Conservation (phyloP, 2,113 vertebrate species). For the Brienomyrus brachyistius region DNA sequence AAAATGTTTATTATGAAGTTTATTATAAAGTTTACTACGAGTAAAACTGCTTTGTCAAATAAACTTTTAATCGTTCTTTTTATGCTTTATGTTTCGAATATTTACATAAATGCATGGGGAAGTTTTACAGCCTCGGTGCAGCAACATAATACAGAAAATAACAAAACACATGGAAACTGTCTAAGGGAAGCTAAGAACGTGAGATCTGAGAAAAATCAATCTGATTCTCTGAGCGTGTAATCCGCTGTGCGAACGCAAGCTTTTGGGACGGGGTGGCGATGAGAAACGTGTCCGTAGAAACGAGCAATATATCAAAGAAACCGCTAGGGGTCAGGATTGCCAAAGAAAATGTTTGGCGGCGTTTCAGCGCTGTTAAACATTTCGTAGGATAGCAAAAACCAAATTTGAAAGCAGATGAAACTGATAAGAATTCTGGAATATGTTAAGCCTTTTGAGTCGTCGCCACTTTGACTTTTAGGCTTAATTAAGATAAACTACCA, state of each 20-base stretch:
- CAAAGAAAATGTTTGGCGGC: constrained; percentile 4
- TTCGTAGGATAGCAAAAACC: not conserved
- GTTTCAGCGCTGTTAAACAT: not conserved
- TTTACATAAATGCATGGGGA: not conserved
- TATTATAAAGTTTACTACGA: not conserved
- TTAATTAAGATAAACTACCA: not conserved
- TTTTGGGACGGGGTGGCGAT: not conserved
- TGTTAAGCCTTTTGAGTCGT: not conserved
- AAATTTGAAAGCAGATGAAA: not conserved
- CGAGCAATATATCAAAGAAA: not conserved
- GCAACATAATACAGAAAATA: not conserved
- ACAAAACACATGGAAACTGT: not conserved
- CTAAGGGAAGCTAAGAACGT: not conserved
- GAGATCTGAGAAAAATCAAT: not conserved
- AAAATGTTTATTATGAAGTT: not conserved
- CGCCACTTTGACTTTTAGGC: not conserved
- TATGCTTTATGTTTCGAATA: not conserved
- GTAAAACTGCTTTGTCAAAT: not conserved
- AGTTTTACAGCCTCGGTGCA: not conserved
- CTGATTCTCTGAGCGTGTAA: not conserved
- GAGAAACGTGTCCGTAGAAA: not conserved
- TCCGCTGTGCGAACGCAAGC: not conserved
- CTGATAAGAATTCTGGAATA: not conserved
- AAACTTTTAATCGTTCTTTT: not conserved
- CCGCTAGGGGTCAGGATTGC: constrained; percentile 26